Evolutionary conservation across 1,140 invertebrate genomes (phyloP).

Genomic region (Cyclina sinensis): DNA sequence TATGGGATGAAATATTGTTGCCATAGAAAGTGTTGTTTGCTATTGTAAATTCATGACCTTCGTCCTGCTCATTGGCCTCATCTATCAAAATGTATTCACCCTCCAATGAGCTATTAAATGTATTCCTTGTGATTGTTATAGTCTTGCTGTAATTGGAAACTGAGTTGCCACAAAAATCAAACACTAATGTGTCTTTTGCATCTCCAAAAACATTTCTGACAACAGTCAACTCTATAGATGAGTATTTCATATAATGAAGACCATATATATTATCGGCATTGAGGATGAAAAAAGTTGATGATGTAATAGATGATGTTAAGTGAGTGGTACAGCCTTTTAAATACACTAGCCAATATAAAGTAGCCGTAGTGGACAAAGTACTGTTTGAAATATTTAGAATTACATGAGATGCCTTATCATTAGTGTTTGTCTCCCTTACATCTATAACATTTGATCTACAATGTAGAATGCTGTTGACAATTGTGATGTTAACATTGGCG

Average conservation of each 20-base stretch:
- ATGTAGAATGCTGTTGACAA: neutral
- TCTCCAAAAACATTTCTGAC: neutral
- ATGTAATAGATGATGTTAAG: neutral
- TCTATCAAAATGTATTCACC: neutral
- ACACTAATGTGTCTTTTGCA: neutral
- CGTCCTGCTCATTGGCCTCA: neutral
- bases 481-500: neutral
- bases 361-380: neutral
- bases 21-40: neutral
- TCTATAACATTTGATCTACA: neutral
- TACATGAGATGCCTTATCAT: neutral
- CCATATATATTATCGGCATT: neutral
- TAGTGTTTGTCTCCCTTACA: neutral
- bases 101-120: neutral
- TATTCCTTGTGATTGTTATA: slow-evolving; percentile 4
- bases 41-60: neutral
- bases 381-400: neutral
- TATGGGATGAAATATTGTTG: too few species aligned
- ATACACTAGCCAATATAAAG: neutral
- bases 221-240: neutral
- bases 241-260: neutral
- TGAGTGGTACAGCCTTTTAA: neutral
- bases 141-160: neutral
- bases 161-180: neutral
- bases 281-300: neutral